These are phyloP conservation scores for Fulmarus glacialis DNA, from an alignment of 2,113 vertebrate genomes.

Conservation along the genomic window DNA sequence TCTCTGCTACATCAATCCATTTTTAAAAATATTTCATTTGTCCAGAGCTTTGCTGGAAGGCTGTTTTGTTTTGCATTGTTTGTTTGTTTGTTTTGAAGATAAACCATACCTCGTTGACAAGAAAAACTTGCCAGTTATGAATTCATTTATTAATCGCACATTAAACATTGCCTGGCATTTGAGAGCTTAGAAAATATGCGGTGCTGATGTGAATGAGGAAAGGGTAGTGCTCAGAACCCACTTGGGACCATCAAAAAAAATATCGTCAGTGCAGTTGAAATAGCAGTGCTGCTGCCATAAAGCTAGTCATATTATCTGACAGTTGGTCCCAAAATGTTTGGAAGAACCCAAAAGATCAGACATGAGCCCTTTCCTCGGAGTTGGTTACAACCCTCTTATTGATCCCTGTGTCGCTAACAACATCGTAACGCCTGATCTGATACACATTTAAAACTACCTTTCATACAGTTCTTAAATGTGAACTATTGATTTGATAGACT, in stretches of 20 bases:
- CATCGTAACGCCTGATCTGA: background rate
- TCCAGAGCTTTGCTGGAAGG: background rate
- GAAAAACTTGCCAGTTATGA: background rate
- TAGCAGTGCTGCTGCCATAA: background rate
- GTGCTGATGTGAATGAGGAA: background rate
- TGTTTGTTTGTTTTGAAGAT: background rate
- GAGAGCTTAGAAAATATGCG: background rate
- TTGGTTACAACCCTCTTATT: background rate
- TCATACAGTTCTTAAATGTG: background rate
- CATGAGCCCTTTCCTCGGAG: background rate
- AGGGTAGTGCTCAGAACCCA: background rate
- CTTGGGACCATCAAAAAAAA: background rate
- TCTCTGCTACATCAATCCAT: background rate
- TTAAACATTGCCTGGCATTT: background rate
- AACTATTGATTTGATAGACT: background rate
- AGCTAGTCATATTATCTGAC: background rate
- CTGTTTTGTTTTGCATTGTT: background rate
- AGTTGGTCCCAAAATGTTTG: background rate
- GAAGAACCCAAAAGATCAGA: background rate
- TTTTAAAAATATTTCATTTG: background rate
- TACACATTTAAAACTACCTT: background rate
- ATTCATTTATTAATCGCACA: background rate
- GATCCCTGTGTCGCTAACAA: background rate
- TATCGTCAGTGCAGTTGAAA: background rate
- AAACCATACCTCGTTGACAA: background rate